Conservation (phyloP, 2,888 invertebrate species). For the Capitulum mitella region DNA sequence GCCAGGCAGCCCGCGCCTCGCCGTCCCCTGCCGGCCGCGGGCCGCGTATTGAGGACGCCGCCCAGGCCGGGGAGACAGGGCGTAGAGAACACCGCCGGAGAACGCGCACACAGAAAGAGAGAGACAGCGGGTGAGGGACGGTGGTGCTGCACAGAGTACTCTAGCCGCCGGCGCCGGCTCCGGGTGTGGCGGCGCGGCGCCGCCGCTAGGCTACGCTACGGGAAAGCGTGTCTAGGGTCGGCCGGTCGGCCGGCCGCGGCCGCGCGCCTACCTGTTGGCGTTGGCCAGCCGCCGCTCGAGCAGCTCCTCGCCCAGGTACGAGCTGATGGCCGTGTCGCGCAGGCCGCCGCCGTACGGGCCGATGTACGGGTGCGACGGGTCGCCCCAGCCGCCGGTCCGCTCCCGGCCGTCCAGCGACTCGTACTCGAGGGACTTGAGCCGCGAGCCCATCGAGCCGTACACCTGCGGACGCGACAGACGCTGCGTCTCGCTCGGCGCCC, state of each 20-base stretch:
- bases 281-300: slow-evolving; percentile 33
- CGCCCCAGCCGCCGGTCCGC: background rate
- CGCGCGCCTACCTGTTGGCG: slow-evolving; percentile 32
- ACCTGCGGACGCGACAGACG: background rate
- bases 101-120: slow-evolving; percentile 25
- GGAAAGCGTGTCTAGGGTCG: background rate
- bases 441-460: background rate
- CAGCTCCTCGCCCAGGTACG: slow-evolving; percentile 34
- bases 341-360: slow-evolving; percentile 32
- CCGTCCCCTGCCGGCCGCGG: too few relatives aligned
- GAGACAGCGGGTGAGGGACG: slow-evolving; percentile 10
- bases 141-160: background rate
- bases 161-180: background rate
- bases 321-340: slow-evolving; percentile 37
- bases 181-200: background rate
- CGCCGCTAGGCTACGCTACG: background rate
- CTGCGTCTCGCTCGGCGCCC: too few relatives aligned
- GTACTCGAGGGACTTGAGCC: slow-evolving; percentile 16
- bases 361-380: slow-evolving; percentile 12
- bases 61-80: background rate
- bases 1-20: background rate
- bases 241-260: background rate
- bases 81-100: background rate
- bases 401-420: background rate
- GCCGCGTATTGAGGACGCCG: too few relatives aligned